A percentile compares a stretch with the other conserved stretches of the same genome.
phyloP scores from a whole-genome alignment of 2,797 vertebrate genomes.

The Tarsius wallacei region DNA sequence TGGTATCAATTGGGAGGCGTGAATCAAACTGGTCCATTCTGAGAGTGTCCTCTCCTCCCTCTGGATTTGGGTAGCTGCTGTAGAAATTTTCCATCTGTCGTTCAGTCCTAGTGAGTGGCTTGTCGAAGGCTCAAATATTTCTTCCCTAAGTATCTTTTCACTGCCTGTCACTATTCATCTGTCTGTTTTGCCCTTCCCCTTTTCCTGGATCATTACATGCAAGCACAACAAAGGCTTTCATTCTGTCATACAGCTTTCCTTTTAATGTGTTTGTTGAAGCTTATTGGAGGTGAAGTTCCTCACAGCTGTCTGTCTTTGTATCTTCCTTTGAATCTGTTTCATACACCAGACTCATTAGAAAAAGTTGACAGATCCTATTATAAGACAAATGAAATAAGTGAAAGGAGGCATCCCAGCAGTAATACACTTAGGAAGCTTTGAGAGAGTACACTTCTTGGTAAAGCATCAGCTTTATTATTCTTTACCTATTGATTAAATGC shows the following conservation, averaged over 20 bases:
- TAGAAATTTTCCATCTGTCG: slow-evolving; percentile 90
- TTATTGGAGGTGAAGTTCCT: slow-evolving; percentile 77
- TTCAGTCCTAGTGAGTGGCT: slow-evolving; percentile 78
- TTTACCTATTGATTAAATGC: slow-evolving; percentile 41
- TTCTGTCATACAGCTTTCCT: slow-evolving; percentile 65
- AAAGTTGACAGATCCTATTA: slow-evolving; percentile 70
- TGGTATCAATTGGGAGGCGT: slow-evolving; percentile 72
- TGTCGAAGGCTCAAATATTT: slow-evolving; percentile 71
- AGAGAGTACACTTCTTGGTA: neutral
- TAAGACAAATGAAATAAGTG: slow-evolving; percentile 67
- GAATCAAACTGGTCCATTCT: slow-evolving; percentile 84
- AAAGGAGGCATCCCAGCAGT: slow-evolving; percentile 38
- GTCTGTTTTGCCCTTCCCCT: slow-evolving; percentile 62
- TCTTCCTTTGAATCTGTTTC: slow-evolving; percentile 69
- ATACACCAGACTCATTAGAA: slow-evolving; percentile 55
- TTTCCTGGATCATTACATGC: slow-evolving; percentile 71
- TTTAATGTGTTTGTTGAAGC: slow-evolving; percentile 72
- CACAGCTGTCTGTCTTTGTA: slow-evolving; percentile 78
- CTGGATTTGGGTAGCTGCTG: slow-evolving; percentile 88
- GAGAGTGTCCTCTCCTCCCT: slow-evolving; percentile 84
- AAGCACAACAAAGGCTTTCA: slow-evolving; percentile 66
- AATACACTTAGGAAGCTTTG: slow-evolving; percentile 67
- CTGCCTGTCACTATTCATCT: slow-evolving; percentile 73
- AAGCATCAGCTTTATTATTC: slow-evolving; percentile 22
- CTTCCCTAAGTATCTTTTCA: slow-evolving; percentile 73